A percentile compares a stretch with the other conserved stretches of the same genome.
phyloP scores from a whole-genome alignment of 2,797 vertebrate genomes.

The Selene dorsalis region DNA sequence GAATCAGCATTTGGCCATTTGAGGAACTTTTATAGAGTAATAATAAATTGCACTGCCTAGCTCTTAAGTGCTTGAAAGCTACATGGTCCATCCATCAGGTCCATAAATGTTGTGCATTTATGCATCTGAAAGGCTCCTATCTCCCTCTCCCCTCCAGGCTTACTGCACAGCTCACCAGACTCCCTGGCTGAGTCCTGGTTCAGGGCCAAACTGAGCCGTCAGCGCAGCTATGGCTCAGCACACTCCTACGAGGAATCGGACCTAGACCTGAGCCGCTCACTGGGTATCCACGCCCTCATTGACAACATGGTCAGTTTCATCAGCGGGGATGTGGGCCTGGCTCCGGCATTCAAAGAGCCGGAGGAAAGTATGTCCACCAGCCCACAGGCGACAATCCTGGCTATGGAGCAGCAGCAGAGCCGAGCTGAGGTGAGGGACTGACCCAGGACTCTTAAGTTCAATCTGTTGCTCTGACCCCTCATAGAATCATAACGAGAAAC shows the following conservation, averaged over 20 bases:
- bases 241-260: constrained; percentile 91
- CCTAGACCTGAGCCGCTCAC: constrained; percentile 89
- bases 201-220: constrained; percentile 88
- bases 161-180: constrained; percentile 83
- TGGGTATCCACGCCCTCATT: constrained; percentile 93
- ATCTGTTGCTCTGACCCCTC: neutral
- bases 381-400: constrained; percentile 92
- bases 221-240: constrained; percentile 86
- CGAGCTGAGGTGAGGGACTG: constrained; percentile 89
- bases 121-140: constrained; percentile 62
- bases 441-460: neutral
- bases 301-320: constrained; percentile 96
- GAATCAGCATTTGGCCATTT: constrained; percentile 43
- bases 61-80: constrained; percentile 44
- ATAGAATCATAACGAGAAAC: neutral
- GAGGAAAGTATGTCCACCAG: constrained; percentile 96
- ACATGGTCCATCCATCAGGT: constrained; percentile 38
- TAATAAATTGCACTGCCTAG: constrained; percentile 41
- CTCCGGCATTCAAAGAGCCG: constrained; percentile 94
- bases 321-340: constrained; percentile 92
- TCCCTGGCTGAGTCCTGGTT: constrained; percentile 92
- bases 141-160: constrained; percentile 60
- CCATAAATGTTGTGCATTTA: neutral
- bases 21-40: constrained; percentile 25
- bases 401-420: constrained; percentile 97